Conservation (phyloP, 2,797 vertebrate genomes). For the Taeniopygia guttata region DNA sequence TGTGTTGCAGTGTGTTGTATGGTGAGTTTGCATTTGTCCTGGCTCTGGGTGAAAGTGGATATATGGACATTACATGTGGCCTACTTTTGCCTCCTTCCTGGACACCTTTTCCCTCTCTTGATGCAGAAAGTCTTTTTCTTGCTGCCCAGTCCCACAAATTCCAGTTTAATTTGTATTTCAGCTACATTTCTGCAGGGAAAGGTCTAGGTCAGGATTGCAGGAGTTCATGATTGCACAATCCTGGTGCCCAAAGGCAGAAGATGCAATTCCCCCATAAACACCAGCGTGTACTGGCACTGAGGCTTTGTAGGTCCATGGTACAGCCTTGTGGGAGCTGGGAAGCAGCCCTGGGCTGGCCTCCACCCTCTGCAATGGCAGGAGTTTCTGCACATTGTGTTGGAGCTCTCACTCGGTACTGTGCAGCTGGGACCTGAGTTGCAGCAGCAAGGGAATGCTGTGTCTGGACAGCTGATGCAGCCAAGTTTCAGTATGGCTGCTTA, state of each 20-base stretch:
- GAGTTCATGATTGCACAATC: background rate
- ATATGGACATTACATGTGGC: background rate
- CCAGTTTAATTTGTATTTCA: background rate
- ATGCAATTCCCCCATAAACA: background rate
- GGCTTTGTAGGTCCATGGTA: fast-evolving
- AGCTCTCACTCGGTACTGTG: background rate
- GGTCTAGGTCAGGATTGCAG: background rate
- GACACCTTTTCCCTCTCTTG: background rate
- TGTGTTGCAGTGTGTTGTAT: background rate
- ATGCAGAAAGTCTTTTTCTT: background rate
- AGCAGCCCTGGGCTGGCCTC: background rate
- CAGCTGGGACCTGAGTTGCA: background rate
- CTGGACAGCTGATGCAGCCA: background rate
- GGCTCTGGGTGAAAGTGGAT: background rate
- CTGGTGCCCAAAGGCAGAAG: background rate
- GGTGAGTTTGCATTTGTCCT: background rate
- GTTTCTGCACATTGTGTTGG: fast-evolving
- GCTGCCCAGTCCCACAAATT: background rate
- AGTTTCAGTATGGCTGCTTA: background rate
- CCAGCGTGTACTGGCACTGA: background rate
- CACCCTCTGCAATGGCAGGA: background rate
- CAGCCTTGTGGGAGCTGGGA: background rate
- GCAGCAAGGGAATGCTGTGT: fast-evolving
- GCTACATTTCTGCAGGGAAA: background rate
- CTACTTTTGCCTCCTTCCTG: background rate